A percentile compares a stretch with the other conserved stretches of the same genome.
phyloP scores from a whole-genome alignment of 2,888 invertebrate species.

The Antheraea assamensis region DNA sequence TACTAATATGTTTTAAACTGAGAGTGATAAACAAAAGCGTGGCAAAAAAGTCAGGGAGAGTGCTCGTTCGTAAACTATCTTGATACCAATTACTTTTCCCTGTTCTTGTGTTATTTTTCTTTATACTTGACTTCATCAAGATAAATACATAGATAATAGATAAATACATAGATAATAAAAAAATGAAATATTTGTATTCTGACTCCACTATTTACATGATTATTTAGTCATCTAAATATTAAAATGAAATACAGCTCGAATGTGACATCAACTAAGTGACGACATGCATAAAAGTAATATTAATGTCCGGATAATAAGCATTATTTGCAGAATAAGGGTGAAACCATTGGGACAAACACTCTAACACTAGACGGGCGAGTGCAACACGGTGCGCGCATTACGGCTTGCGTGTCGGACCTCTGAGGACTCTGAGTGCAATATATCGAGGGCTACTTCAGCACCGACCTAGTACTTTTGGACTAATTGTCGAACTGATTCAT shows the following conservation, averaged over 20 bases:
- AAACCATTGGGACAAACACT: conserved; percentile 28
- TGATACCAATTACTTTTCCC: no score
- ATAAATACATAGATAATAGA: no score
- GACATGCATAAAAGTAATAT: no score
- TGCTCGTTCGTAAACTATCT: no score
- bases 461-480: not conserved
- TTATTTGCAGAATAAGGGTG: conserved; percentile 26
- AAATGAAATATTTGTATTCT: no score
- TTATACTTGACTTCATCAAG: no score
- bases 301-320: not conserved
- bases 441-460: conserved; percentile 7
- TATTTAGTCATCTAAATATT: no score
- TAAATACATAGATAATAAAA: no score
- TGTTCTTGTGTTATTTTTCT: no score
- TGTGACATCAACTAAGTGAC: no score
- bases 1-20: not conserved
- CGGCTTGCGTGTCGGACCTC: conserved; percentile 7
- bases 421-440: conserved; percentile 16
- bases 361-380: conserved; percentile 18
- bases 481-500: not conserved
- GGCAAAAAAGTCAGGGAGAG: not conserved
- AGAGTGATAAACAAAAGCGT: not conserved
- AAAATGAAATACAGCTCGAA: no score
- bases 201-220: no score
- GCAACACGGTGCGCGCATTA: conserved; percentile 39